These are phyloP conservation scores for Actinia tenebrosa DNA, from an alignment of 64 coral and sea anemone genomes.

Conservation along the genomic window DNA sequence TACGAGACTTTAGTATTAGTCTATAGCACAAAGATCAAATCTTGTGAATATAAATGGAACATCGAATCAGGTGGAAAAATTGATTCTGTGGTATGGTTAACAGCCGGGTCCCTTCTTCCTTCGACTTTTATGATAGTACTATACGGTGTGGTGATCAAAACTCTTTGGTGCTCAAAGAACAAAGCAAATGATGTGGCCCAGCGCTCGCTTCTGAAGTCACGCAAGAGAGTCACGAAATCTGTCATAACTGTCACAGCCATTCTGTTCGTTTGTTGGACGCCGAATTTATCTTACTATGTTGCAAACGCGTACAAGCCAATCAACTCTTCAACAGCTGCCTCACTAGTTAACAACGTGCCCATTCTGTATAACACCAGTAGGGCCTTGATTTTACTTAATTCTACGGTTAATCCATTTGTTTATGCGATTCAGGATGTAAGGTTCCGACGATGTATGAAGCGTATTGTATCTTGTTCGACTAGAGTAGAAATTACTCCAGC, in stretches of 20 bases:
- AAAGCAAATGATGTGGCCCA: neutral
- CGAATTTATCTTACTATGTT: slow-evolving; percentile 40
- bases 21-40: neutral
- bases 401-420: slow-evolving; percentile 22
- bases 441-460: slow-evolving; percentile 19
- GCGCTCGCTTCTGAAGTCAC: slow-evolving; percentile 27
- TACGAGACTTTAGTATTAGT: neutral
- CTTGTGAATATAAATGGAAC: slow-evolving; percentile 4
- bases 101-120: slow-evolving; percentile 17
- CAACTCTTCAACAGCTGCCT: neutral
- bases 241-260: slow-evolving; percentile 29
- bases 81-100: slow-evolving; percentile 27
- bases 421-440: slow-evolving; percentile 12
- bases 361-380: neutral
- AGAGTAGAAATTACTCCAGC: neutral
- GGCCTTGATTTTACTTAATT: slow-evolving; percentile 1
- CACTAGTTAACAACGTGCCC: neutral
- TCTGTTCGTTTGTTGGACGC: slow-evolving; percentile 42
- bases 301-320: neutral
- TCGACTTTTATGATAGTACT: slow-evolving; percentile 5
- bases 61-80: neutral
- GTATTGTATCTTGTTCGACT: neutral
- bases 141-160: slow-evolving; percentile 27
- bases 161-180: slow-evolving; percentile 26
- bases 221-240: slow-evolving; percentile 43